These are phyloP conservation scores for Limenitis camilla DNA, from an alignment of 2,888 invertebrate genomes.

Conservation along the genomic window DNA sequence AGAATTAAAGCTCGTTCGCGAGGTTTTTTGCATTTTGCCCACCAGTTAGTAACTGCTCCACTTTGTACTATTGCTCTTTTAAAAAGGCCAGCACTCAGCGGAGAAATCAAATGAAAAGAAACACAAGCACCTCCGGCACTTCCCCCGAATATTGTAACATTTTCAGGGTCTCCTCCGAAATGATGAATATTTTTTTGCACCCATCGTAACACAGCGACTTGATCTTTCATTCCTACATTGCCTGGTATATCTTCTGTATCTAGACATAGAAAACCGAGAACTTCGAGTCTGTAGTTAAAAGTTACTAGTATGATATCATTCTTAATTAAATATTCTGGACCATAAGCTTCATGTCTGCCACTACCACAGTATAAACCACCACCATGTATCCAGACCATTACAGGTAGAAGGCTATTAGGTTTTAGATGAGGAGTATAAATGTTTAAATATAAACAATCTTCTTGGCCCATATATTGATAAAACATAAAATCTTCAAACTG, in stretches of 20 bases:
- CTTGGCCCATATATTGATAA: conserved; percentile 29
- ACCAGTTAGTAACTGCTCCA: conserved; percentile 70
- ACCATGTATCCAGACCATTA: conserved; percentile 50
- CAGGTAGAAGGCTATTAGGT: conserved; percentile 32
- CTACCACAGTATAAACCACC: conserved; percentile 40
- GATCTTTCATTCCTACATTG: conserved; percentile 54
- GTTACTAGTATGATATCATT: conserved; percentile 43
- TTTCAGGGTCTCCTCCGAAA: conserved; percentile 50
- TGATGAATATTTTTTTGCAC: conserved; percentile 40
- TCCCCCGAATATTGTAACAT: conserved; percentile 44
- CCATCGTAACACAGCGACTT: conserved; percentile 40
- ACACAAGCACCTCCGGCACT: conserved; percentile 45
- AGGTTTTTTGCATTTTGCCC: conserved; percentile 53
- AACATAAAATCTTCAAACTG: conserved; percentile 37
- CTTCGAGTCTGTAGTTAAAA: conserved; percentile 46
- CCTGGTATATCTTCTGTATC: conserved; percentile 45
- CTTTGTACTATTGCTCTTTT: conserved; percentile 77
- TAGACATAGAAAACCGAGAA: conserved; percentile 43
- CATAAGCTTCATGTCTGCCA: conserved; percentile 38
- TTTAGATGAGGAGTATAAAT: conserved; percentile 42
- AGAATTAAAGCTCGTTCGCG: conserved; percentile 35
- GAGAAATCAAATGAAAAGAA: conserved; percentile 62
- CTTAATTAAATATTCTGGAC: conserved; percentile 44
- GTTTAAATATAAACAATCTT: conserved; percentile 51
- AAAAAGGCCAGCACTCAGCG: conserved; percentile 47